Evolutionary conservation across 2,797 vertebrate genomes (phyloP), one percentile per base, ranked within the genome.

Genomic region (Eidolon dupreanum): DNA sequence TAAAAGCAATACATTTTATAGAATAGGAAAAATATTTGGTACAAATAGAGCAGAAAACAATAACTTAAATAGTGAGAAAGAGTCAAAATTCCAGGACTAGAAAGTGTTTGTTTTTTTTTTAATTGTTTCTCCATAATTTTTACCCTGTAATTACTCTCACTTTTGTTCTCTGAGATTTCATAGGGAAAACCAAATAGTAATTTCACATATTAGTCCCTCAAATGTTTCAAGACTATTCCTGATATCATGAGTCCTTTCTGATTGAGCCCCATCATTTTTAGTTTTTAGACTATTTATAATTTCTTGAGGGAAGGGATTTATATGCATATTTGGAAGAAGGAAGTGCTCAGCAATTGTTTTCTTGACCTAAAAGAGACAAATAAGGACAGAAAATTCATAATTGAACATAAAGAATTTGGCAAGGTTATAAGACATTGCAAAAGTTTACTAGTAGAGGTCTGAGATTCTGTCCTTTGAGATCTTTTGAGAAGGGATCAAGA

Each of bases 121-220:
- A 79, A 59, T 43, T 61, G 26, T 88, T 84, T 93, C 36, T 63
- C 31, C 49, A 10, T 81, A 26, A 36, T 55, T 86, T 97, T 95
- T 82, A 95, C 46, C 8, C 22, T 65, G 5, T 81, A 24, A 43
- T 59, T 66, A 87, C 46, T 86, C 20, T 36, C 28, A 59, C 26
- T 92, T 92, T 94, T 88, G 57, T 74, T 92, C 8, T 84, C 74
- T 93, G 71, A 70, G n/a, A 74, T 71, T 79, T 89, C 38, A 51
- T 53, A 75, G 73, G 36, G 31, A 36, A 85, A 93, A 85, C 12
- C 13, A 81, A 89, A 85, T 75, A 9, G 31, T 84, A 79, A 46
- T 78, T 79, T 87, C 28, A 71, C 36, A 57, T 91, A 24, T 5
- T 94, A 84, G 53, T 71, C 38, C 49, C 19, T 85, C 22, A 63